A percentile compares a stretch with the other conserved stretches of the same genome.
Conservation (phyloP, 2,113 vertebrate species). For the Burhinus oedicnemus region DNA sequence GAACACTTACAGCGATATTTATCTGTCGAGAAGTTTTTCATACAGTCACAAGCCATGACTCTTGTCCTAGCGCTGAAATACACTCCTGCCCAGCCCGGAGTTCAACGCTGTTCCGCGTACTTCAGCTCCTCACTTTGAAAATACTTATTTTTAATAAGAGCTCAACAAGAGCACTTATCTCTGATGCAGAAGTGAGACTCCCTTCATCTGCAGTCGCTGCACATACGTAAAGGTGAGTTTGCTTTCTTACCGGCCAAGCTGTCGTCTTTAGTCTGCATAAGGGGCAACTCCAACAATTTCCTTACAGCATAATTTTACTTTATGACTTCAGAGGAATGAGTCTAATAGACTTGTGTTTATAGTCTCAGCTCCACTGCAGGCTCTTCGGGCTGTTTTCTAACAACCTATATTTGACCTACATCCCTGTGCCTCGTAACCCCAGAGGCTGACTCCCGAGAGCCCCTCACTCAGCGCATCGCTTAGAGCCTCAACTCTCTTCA, state of each 20-base stretch:
- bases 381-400: neutral
- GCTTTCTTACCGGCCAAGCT: neutral
- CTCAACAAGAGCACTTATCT: neutral
- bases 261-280: neutral
- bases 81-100: neutral
- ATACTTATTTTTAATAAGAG: neutral
- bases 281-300: neutral
- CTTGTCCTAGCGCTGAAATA: neutral
- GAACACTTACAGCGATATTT: constrained; percentile 12
- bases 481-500: neutral
- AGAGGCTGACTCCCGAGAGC: neutral
- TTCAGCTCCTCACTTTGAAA: neutral
- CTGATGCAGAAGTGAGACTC: neutral
- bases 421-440: accelerated
- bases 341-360: neutral
- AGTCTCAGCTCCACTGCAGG: neutral
- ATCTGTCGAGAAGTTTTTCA: neutral
- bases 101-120: neutral
- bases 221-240: neutral
- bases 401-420: neutral
- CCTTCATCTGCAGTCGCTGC: neutral
- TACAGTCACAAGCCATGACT: neutral
- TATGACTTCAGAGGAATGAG: neutral
- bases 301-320: neutral
- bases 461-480: neutral